Conservation (phyloP, 2,113 vertebrate species). For the Abramis brama region DNA sequence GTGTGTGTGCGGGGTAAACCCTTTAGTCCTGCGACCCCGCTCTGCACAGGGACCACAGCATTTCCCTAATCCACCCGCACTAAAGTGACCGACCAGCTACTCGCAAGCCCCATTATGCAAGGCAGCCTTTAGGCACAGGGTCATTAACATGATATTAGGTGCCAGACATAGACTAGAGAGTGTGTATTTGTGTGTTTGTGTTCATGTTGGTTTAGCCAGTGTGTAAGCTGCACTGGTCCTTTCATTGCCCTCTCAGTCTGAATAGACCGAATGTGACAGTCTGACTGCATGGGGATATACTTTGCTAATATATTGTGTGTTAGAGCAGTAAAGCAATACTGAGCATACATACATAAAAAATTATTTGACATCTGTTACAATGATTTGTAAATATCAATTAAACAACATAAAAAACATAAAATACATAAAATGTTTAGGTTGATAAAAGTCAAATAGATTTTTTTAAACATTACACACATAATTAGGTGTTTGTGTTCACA, state of each 20-base stretch:
- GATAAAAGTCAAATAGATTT: neutral
- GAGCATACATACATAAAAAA: neutral
- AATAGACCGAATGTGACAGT: slow-evolving; percentile 28
- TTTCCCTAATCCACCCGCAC: slow-evolving; percentile 42
- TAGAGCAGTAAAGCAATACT: neutral
- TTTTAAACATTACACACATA: neutral
- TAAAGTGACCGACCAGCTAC: slow-evolving; percentile 6
- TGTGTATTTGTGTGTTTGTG: slow-evolving; percentile 28
- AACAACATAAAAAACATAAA: neutral
- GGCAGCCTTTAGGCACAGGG: slow-evolving; percentile 27
- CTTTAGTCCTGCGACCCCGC: slow-evolving; percentile 14
- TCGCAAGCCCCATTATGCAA: slow-evolving; percentile 12
- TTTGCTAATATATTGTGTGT: neutral
- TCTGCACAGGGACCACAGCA: slow-evolving; percentile 1
- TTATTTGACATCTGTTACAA: too few relatives aligned
- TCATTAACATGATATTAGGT: slow-evolving; percentile 46
- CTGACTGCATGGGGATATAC: neutral
- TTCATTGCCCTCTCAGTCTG: slow-evolving; percentile 21
- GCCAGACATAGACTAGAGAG: neutral
- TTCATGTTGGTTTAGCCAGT: slow-evolving; percentile 21
- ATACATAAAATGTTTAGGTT: neutral
- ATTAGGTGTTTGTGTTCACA: neutral
- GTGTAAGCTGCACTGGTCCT: slow-evolving; percentile 32
- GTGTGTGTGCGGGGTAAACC: slow-evolving; percentile 9
- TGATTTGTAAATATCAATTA: neutral